phyloP scores from a whole-genome alignment of 2,888 invertebrate species.

The Amphipoea lucens region DNA sequence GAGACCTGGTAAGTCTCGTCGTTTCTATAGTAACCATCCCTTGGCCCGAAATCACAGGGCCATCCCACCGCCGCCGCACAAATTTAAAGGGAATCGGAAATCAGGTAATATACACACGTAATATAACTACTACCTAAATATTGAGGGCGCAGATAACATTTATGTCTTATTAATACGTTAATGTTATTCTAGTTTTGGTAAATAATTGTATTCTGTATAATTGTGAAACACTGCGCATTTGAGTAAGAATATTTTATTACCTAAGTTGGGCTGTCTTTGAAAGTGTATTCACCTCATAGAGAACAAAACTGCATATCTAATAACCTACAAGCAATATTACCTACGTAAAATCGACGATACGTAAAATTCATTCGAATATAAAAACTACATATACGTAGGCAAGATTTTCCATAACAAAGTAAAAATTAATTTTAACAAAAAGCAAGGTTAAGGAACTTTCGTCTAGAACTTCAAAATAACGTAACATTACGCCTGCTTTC shows the following conservation, averaged over 20 bases:
- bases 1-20: slow-evolving; percentile 74
- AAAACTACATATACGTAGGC: background rate
- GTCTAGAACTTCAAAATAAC: background rate
- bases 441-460: background rate
- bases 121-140: slow-evolving; percentile 30
- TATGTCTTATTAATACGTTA: slow-evolving; percentile 16
- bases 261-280: background rate
- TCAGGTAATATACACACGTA: slow-evolving; percentile 59
- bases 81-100: slow-evolving; percentile 75
- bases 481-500: background rate
- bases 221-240: slow-evolving; percentile 7
- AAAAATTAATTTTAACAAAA: background rate
- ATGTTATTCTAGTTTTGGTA: slow-evolving; percentile 1
- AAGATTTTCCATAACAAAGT: background rate
- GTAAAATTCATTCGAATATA: background rate
- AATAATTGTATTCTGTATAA: background rate
- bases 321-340: background rate
- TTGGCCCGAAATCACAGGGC: slow-evolving; percentile 70
- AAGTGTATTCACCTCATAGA: slow-evolving; percentile 14
- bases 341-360: background rate
- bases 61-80: slow-evolving; percentile 69
- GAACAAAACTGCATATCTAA: slow-evolving; percentile 7
- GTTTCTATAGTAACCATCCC: slow-evolving; percentile 86
- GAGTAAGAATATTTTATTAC: slow-evolving; percentile 10
- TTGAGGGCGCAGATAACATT: slow-evolving; percentile 15